phyloP scores from a whole-genome alignment of 2,797 vertebrate species.

The Girardinus metallicus region DNA sequence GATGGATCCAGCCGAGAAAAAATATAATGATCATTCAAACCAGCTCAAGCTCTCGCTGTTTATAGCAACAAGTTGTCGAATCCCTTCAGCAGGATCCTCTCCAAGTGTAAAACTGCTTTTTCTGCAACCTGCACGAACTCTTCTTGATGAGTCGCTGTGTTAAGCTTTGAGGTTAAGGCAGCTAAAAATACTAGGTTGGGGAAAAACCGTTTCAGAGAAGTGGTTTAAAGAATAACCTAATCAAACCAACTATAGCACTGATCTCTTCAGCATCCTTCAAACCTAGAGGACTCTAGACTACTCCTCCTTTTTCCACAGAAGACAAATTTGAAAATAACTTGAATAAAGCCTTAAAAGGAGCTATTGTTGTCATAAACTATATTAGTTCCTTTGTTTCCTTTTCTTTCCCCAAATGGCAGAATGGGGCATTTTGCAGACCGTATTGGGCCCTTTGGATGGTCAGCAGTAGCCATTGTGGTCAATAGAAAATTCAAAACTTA shows the following conservation, averaged over 20 bases:
- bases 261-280: neutral
- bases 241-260: neutral
- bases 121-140: neutral
- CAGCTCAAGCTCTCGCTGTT: slow-evolving; percentile 43
- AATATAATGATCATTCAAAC: slow-evolving; percentile 42
- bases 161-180: neutral
- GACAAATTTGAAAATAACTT: neutral
- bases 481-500: neutral
- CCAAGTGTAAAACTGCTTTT: slow-evolving; percentile 18
- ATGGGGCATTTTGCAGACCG: neutral
- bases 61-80: slow-evolving; percentile 59
- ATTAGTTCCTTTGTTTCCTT: neutral
- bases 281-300: neutral
- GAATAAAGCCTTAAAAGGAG: neutral
- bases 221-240: neutral
- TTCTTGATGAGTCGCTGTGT: neutral
- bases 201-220: neutral
- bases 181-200: neutral
- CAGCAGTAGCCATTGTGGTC: neutral
- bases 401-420: neutral
- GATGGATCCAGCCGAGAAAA: neutral
- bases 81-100: slow-evolving; percentile 30
- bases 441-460: neutral
- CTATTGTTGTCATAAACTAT: neutral
- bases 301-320: neutral